phyloP scores from a whole-genome alignment of 2,888 invertebrate species.

The Corythucha ciliata region DNA sequence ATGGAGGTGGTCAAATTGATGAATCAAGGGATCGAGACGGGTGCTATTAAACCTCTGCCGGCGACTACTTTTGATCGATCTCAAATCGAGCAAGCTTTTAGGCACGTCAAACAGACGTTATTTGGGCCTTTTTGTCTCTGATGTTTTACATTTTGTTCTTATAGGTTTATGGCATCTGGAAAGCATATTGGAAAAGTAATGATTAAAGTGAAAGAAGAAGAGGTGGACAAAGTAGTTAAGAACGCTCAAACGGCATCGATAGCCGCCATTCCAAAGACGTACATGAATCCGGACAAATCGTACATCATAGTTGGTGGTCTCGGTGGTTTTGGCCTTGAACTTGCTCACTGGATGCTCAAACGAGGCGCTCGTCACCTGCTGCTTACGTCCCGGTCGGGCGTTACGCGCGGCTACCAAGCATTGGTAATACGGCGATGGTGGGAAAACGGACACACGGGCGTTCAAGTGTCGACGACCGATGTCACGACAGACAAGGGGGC shows the following conservation, averaged over 20 bases:
- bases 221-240: slow-evolving; percentile 43
- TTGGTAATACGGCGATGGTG: slow-evolving; percentile 62
- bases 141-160: slow-evolving; percentile 1
- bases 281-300: slow-evolving; percentile 66
- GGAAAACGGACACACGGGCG: slow-evolving; percentile 42
- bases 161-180: slow-evolving; percentile 83
- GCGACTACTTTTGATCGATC: slow-evolving; percentile 72
- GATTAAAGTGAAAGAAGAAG: slow-evolving; percentile 77
- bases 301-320: slow-evolving; percentile 63
- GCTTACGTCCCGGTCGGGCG: slow-evolving; percentile 78
- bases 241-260: slow-evolving; percentile 53
- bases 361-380: slow-evolving; percentile 78
- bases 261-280: slow-evolving; percentile 66
- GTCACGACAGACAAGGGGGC: slow-evolving; percentile 40
- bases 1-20: slow-evolving; percentile 65
- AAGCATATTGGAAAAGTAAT: slow-evolving; percentile 96
- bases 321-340: slow-evolving; percentile 91
- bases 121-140: no score
- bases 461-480: slow-evolving; percentile 41
- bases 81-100: slow-evolving; percentile 86
- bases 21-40: slow-evolving; percentile 69
- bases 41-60: slow-evolving; percentile 83
- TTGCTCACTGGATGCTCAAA: slow-evolving; percentile 75
- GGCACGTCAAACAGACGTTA: no score
- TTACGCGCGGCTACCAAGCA: slow-evolving; percentile 85